Conservation (phyloP, 2,113 vertebrate genomes). For the Toxostoma redivivum region DNA sequence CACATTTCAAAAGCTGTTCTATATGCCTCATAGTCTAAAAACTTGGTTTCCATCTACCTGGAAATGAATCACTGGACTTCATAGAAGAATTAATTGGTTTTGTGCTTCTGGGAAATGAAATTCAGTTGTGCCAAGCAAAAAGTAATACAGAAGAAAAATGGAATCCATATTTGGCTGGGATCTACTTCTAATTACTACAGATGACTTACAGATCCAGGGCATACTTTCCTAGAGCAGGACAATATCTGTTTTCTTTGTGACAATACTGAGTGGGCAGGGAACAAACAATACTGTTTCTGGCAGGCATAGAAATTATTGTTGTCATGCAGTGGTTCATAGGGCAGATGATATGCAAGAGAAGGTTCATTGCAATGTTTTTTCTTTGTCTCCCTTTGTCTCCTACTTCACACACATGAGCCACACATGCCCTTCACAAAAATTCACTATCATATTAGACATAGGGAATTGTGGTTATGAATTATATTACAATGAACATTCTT, state of each 20-base stretch:
- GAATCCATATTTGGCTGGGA: not conserved
- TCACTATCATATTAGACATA: not conserved
- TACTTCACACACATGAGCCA: not conserved
- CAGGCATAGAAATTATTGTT: not conserved
- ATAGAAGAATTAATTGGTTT: not conserved
- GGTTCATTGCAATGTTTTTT: not conserved
- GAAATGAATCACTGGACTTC: slow-evolving; percentile 3
- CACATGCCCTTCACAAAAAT: not conserved
- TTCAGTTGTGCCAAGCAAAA: not conserved
- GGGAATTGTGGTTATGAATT: not conserved
- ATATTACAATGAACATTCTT: not conserved
- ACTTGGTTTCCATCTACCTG: not conserved
- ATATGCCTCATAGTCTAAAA: not conserved
- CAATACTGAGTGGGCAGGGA: not conserved
- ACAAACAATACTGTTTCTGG: not conserved
- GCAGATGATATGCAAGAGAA: not conserved
- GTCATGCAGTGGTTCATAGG: not conserved
- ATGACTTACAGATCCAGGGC: not conserved
- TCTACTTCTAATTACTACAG: not conserved
- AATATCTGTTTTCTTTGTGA: not conserved
- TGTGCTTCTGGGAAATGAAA: slow-evolving; percentile 5
- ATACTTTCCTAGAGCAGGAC: not conserved
- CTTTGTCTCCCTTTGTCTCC: not conserved
- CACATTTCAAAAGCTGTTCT: not conserved
- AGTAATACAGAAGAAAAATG: not conserved